These are phyloP conservation scores for Cuniculus paca DNA, from an alignment of 2,797 vertebrate species.

Conservation along the genomic window DNA sequence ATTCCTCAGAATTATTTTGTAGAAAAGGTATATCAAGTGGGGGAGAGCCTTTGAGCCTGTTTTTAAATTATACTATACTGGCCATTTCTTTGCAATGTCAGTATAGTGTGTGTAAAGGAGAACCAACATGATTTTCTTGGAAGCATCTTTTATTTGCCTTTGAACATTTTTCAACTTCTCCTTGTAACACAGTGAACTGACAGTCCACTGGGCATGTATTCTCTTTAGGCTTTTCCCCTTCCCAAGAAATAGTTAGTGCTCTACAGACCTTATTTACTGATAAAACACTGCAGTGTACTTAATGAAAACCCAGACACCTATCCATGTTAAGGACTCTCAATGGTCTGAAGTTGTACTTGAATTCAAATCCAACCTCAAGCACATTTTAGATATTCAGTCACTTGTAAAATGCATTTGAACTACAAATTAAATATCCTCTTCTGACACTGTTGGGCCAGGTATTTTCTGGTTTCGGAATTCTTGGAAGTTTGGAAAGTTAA, in stretches of 20 bases:
- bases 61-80: not conserved
- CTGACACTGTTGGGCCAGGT: not conserved
- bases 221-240: not conserved
- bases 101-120: not conserved
- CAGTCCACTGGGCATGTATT: not conserved
- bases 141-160: not conserved
- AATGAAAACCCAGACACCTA: not conserved
- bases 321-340: not conserved
- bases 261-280: not conserved
- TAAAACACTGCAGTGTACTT: not conserved
- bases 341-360: not conserved
- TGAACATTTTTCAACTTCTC: not conserved
- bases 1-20: not conserved
- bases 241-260: not conserved
- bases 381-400: not conserved
- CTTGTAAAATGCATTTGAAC: not conserved
- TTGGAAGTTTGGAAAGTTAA: not conserved
- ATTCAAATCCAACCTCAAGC: not conserved
- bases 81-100: not conserved
- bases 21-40: not conserved
- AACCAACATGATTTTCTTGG: not conserved
- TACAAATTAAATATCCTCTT: not conserved
- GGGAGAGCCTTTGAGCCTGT: not conserved
- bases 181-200: not conserved
- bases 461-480: slow-evolving; percentile 42